Evolutionary conservation across 2,797 vertebrate genomes (phyloP).

Genomic region (Pangasius djambal): DNA sequence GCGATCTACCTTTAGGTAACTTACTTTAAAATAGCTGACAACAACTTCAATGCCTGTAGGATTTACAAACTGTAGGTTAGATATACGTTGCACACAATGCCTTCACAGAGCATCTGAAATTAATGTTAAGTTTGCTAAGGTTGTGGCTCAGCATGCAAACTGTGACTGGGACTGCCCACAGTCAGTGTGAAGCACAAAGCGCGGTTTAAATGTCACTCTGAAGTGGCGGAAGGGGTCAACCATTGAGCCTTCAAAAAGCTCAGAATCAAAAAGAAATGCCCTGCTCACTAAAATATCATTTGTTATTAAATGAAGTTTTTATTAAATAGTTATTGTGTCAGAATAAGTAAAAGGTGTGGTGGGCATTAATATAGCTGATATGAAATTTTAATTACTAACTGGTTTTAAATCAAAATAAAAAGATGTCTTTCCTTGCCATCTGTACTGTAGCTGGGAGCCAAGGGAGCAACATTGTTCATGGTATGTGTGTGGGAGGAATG

Average conservation of each 20-base stretch:
- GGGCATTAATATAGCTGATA: background rate
- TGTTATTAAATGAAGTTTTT: background rate
- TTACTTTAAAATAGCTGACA: background rate
- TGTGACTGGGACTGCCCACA: background rate
- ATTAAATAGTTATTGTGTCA: background rate
- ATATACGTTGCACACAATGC: background rate
- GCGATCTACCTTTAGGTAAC: background rate
- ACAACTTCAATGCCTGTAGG: background rate
- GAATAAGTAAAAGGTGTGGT: background rate
- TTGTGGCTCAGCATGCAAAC: background rate
- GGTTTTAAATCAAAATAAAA: background rate
- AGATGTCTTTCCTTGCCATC: background rate
- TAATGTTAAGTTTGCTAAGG: background rate
- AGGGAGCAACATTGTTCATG: background rate
- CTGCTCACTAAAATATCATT: background rate
- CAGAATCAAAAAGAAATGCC: background rate
- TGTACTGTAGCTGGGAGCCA: background rate
- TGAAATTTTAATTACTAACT: background rate
- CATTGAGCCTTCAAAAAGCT: background rate
- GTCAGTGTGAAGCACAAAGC: background rate
- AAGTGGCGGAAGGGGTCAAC: background rate
- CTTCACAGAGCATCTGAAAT: background rate
- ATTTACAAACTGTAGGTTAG: background rate
- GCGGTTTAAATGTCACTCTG: background rate
- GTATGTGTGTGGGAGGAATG: background rate